These are phyloP conservation scores for Agonopterix arenella DNA, from an alignment of 2,888 invertebrate species.

Conservation along the genomic window DNA sequence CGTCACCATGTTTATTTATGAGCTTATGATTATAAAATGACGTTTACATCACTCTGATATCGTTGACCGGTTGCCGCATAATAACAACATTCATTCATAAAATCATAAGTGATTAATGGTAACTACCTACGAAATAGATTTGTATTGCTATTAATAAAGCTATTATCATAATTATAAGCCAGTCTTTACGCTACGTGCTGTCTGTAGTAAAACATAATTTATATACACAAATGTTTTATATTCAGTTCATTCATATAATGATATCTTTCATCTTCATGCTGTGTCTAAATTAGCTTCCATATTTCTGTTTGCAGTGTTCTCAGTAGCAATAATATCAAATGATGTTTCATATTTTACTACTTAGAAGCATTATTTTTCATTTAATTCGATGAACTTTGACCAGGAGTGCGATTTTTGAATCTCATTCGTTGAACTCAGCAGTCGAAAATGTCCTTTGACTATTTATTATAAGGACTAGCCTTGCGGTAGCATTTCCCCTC, in stretches of 20 bases:
- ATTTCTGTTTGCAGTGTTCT: too few relatives aligned
- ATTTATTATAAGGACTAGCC: too few relatives aligned
- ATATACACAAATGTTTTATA: constrained; percentile 40
- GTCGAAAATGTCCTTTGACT: too few relatives aligned
- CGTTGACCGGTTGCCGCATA: constrained; percentile 65
- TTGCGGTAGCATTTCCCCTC: too few relatives aligned
- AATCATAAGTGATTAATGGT: constrained; percentile 67
- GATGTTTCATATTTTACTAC: too few relatives aligned
- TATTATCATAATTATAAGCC: constrained; percentile 73
- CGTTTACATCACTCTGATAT: constrained; percentile 69
- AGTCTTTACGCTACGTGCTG: constrained; percentile 64
- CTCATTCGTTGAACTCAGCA: too few relatives aligned
- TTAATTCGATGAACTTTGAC: too few relatives aligned
- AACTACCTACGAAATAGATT: constrained; percentile 70
- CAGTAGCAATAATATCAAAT: too few relatives aligned
- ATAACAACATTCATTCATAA: constrained; percentile 67
- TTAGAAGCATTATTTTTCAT: too few relatives aligned
- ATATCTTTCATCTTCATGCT: constrained; percentile 1
- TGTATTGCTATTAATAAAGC: constrained; percentile 63
- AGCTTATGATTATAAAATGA: constrained; percentile 74
- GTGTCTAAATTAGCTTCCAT: too few relatives aligned
- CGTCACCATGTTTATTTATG: constrained; percentile 73
- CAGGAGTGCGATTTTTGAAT: too few relatives aligned
- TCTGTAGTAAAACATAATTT: constrained; percentile 61
- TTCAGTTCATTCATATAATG: constrained; percentile 17